Base-by-base conservation (phyloP, 1,140 invertebrate species). In the Ericerus pela region DNA sequence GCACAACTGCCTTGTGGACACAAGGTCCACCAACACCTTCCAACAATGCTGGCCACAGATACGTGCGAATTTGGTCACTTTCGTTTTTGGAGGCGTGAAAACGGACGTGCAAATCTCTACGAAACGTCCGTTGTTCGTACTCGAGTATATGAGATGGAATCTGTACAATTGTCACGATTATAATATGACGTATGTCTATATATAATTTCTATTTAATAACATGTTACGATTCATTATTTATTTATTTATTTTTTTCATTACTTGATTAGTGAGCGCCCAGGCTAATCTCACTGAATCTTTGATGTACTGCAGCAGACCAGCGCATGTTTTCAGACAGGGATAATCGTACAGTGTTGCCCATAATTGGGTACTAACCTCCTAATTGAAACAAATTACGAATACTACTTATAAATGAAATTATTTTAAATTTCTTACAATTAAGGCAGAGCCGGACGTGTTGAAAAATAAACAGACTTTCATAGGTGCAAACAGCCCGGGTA, bases 261-360 rank as follows among this genome's bases (percentile, higher is more conserved):
- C 75, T 69, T 69, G 77, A 66, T 72, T 79, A 43, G 65, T 71
- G 63, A 75, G 65, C n/a, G 73, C 74, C 83, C 82, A 85, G 1
- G 81, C 78, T 8, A 84, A 62, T 30, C 74, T 70, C 16, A 83
- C 78, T 62, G 80, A 80, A 27, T 77, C 74, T 38, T 72, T 64
- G 4, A 82, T 75, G 63, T 84, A 86, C 36, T 73, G 72, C 38
- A 74, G 66, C 11, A 85, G 69, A 38, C 76, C 78, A 18, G 71
- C 61, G 63, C 80, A 84, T 11, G 67, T 65, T 63, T 77, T 79
- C 10, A 86, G 69, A 63, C 78, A 79, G 3, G 83, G 83, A 65
- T 85, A 86, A 66, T 85, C 84, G 63, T 81, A 84, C 16, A 85
- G 67, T 1, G 82, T 85, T 11, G 75, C 74, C 72, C 78, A 80